Conservation (phyloP, 2,797 vertebrate species). For the Leptoclinus maculatus region DNA sequence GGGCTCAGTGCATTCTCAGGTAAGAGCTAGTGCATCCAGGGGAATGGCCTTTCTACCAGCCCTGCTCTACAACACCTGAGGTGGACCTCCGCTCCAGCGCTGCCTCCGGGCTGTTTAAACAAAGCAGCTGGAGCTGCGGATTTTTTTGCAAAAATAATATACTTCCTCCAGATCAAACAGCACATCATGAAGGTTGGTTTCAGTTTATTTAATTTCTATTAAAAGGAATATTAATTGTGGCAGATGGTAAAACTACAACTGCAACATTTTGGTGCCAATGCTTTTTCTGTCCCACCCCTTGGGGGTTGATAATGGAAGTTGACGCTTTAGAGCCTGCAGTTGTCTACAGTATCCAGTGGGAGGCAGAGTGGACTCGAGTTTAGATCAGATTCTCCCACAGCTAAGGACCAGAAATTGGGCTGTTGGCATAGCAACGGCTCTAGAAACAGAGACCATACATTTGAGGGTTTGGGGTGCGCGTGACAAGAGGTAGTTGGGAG, state of each 20-base stretch:
- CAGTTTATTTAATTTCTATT: constrained; percentile 36
- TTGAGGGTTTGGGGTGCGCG: constrained; percentile 61
- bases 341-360: constrained; percentile 81
- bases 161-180: constrained; percentile 35
- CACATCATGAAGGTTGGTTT: constrained; percentile 23
- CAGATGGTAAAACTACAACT: constrained; percentile 64
- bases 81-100: constrained; percentile 61
- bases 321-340: constrained; percentile 75
- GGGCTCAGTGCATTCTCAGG: constrained; percentile 76
- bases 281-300: constrained; percentile 48
- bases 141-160: constrained; percentile 25
- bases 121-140: constrained; percentile 41
- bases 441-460: constrained; percentile 81
- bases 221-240: constrained; percentile 56
- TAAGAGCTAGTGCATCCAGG: constrained; percentile 65
- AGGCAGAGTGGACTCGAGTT: constrained; percentile 81
- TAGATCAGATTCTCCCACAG: constrained; percentile 78
- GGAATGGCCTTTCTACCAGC: constrained; percentile 66
- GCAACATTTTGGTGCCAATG: constrained; percentile 61
- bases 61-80: constrained; percentile 67
- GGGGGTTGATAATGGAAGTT: constrained; percentile 43
- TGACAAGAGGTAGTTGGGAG: constrained; percentile 58
- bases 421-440: constrained; percentile 88
- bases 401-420: constrained; percentile 84
- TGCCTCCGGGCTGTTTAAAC: constrained; percentile 64